phyloP scores from a whole-genome alignment of 1,140 invertebrate species.

The Schlechtendalia chinensis region DNA sequence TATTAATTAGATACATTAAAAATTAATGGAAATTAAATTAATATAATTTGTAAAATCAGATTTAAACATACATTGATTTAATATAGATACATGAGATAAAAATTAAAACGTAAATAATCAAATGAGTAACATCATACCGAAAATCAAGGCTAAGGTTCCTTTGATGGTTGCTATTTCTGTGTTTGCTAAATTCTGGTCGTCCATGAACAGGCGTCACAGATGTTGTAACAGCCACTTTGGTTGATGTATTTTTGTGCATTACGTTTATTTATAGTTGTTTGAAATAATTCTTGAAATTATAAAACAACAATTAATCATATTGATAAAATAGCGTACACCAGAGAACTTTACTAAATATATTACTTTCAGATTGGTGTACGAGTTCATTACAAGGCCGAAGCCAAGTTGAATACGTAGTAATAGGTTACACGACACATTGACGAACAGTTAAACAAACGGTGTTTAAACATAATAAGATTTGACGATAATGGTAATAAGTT shows the following conservation, averaged over 20 bases:
- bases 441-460: not conserved
- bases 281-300: constrained; percentile 10
- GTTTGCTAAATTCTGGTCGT: constrained; percentile 59
- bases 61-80: too few species aligned
- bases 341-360: not conserved
- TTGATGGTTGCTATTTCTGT: constrained; percentile 70
- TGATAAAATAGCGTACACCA: not conserved
- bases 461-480: not conserved
- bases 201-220: constrained; percentile 64
- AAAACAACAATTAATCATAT: not conserved
- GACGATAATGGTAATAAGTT: not conserved
- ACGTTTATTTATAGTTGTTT: not conserved
- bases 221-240: constrained; percentile 53
- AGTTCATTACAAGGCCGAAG: constrained; percentile 39
- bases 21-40: too few species aligned
- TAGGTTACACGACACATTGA: not conserved
- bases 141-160: constrained; percentile 75
- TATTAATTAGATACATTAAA: too few species aligned
- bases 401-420: not conserved
- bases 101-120: not conserved
- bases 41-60: too few species aligned
- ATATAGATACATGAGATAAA: too few species aligned
- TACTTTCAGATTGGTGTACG: constrained; percentile 34
- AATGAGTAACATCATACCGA: constrained; percentile 58
- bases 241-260: constrained; percentile 36